Conservation (phyloP, 2,113 vertebrate species). For the Verasper variegatus region DNA sequence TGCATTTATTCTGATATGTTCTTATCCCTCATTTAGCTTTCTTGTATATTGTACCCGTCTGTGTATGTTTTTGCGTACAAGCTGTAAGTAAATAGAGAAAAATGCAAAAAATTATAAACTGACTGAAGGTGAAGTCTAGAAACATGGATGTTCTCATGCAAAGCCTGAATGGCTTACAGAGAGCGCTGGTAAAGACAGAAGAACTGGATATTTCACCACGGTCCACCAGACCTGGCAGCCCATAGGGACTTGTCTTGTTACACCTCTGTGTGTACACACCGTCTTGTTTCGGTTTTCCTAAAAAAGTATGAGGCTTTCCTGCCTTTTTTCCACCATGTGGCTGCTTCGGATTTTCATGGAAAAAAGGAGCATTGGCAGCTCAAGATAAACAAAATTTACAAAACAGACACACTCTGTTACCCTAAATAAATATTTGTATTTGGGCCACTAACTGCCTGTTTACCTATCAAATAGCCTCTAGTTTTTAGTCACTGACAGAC, state of each 20-base stretch:
- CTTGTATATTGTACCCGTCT: too few relatives aligned
- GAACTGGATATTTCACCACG: background rate
- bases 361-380: background rate
- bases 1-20: too few relatives aligned
- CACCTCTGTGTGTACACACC: too few relatives aligned
- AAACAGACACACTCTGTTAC: background rate
- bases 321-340: background rate
- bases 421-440: background rate
- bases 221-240: too few relatives aligned
- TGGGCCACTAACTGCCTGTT: background rate
- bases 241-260: background rate
- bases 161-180: background rate
- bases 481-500: background rate
- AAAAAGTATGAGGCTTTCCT: background rate
- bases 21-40: too few relatives aligned
- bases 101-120: too few relatives aligned
- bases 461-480: background rate
- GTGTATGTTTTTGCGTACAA: too few relatives aligned
- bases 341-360: background rate
- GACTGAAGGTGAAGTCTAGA: too few relatives aligned
- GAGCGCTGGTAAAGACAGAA: background rate
- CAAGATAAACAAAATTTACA: too few relatives aligned
- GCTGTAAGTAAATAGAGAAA: too few relatives aligned
- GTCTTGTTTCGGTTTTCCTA: too few relatives aligned
- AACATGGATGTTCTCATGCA: too few relatives aligned